phyloP scores from a whole-genome alignment of 2,113 vertebrate genomes.

The Agapornis roseicollis region DNA sequence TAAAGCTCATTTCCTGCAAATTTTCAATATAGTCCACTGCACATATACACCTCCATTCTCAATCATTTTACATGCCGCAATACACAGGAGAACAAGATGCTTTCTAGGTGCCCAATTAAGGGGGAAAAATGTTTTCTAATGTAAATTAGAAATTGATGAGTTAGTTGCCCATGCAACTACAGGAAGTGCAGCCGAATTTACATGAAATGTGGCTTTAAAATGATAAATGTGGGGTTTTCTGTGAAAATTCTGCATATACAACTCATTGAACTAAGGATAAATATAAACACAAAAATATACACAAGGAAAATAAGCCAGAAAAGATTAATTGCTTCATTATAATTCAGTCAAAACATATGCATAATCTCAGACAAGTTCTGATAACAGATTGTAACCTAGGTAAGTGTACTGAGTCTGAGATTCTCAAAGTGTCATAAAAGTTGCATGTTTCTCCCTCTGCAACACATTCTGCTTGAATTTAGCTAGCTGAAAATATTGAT shows the following conservation, averaged over 20 bases:
- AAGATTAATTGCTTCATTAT: too few species aligned
- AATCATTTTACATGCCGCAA: neutral
- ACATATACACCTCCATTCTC: neutral
- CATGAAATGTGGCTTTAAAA: neutral
- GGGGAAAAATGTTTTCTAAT: rapidly evolving
- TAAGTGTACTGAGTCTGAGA: neutral
- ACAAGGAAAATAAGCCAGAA: neutral
- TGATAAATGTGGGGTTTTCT: neutral
- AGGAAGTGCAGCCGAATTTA: neutral
- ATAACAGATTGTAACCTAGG: neutral
- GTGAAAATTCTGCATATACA: neutral
- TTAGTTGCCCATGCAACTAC: neutral
- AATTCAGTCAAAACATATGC: neutral
- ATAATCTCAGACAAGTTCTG: neutral
- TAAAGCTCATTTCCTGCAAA: neutral
- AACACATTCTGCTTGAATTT: neutral
- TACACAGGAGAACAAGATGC: neutral
- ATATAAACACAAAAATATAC: neutral
- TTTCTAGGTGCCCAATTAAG: neutral
- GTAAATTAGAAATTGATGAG: neutral
- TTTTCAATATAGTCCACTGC: neutral
- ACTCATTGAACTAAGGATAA: neutral
- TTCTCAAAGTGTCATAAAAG: neutral
- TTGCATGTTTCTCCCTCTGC: neutral
- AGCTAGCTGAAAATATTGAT: neutral